phyloP scores from a whole-genome alignment of 2,797 vertebrate species.

The Emydoidea blandingii region DNA sequence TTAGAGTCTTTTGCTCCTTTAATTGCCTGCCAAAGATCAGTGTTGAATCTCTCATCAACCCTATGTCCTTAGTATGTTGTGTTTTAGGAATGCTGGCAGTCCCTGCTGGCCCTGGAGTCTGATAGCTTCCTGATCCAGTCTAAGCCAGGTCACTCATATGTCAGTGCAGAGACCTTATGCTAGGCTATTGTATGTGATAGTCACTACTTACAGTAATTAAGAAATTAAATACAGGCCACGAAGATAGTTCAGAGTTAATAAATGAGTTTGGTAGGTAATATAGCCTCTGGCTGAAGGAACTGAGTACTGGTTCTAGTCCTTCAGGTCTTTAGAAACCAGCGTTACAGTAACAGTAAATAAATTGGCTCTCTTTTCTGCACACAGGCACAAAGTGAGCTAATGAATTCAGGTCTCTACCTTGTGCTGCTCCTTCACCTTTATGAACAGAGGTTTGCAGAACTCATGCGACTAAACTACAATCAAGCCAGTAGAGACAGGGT shows the following conservation, averaged over 20 bases:
- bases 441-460: constrained; percentile 68
- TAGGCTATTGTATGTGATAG: background rate
- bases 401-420: constrained; percentile 62
- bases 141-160: background rate
- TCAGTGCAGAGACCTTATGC: background rate
- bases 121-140: no score
- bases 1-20: background rate
- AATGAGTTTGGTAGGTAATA: background rate
- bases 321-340: background rate
- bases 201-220: background rate
- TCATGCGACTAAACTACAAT: constrained; percentile 47
- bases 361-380: background rate
- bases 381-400: constrained; percentile 50
- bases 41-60: background rate
- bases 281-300: accelerated
- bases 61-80: background rate
- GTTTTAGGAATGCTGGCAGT: background rate
- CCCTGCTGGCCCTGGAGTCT: background rate
- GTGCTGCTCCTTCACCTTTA: constrained; percentile 73
- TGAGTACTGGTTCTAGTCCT: background rate
- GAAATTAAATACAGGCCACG: no score
- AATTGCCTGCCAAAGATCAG: background rate
- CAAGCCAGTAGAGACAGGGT: constrained; percentile 33
- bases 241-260: background rate
- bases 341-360: background rate